Evolutionary conservation across 2,113 vertebrate species (phyloP).

Genomic region (Phaethon lepturus): DNA sequence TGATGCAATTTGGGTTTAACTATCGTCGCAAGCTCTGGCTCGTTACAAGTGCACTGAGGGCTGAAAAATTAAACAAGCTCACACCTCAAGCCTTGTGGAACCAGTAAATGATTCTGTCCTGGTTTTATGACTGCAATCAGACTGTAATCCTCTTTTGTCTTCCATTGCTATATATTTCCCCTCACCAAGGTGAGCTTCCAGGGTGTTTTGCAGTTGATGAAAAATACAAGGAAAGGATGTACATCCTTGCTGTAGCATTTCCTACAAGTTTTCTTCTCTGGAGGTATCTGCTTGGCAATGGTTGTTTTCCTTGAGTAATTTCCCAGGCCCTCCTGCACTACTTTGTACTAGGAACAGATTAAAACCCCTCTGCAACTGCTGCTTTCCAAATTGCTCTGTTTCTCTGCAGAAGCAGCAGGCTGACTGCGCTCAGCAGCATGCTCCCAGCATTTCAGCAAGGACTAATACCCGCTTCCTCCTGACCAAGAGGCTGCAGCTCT

Average conservation of each 20-base stretch:
- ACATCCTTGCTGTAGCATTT: background rate
- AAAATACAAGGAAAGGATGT: background rate
- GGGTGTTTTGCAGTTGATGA: background rate
- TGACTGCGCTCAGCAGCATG: background rate
- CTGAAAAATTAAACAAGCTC: constrained; percentile 24
- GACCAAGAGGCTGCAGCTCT: background rate
- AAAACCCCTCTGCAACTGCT: background rate
- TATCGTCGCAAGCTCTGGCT: constrained; percentile 56
- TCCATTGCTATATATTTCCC: background rate
- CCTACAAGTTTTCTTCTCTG: background rate
- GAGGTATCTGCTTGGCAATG: background rate
- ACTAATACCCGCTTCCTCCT: background rate
- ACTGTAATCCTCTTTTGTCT: background rate
- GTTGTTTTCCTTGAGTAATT: background rate
- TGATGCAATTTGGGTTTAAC: constrained; percentile 46
- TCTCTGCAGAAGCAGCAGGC: background rate
- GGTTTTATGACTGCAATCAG: background rate
- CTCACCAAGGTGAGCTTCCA: background rate
- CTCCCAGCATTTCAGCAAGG: background rate
- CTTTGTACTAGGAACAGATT: background rate
- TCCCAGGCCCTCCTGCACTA: background rate
- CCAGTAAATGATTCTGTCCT: background rate
- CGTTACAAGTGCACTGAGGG: background rate
- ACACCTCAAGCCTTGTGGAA: background rate
- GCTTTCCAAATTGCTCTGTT: background rate